Evolutionary conservation across 2,113 vertebrate species (phyloP).

Genomic region (Grammatotria lemairii): DNA sequence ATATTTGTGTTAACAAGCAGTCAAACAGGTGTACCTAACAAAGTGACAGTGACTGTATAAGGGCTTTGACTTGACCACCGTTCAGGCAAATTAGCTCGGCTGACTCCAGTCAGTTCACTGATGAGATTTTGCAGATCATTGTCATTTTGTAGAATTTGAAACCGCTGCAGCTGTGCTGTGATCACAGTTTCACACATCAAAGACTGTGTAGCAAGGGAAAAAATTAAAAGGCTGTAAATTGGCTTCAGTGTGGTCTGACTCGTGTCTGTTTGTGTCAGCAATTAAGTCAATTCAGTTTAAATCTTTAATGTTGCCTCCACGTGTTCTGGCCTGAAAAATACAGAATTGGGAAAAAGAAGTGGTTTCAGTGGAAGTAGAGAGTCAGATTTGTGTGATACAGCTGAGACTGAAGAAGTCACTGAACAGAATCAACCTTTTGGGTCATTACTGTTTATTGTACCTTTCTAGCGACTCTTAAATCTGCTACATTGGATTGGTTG

Average conservation of each 20-base stretch:
- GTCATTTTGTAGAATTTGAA: not conserved
- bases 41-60: not conserved
- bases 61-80: not conserved
- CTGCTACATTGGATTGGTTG: not conserved
- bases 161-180: not conserved
- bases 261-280: not conserved
- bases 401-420: not conserved
- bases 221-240: not conserved
- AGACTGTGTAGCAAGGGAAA: not conserved
- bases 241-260: not conserved
- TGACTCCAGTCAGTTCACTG: not conserved
- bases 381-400: not conserved
- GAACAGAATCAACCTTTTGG: not conserved
- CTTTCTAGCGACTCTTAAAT: not conserved
- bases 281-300: not conserved
- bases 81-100: not conserved
- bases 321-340: not conserved
- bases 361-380: not conserved
- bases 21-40: not conserved
- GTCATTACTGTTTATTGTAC: not conserved
- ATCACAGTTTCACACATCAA: not conserved
- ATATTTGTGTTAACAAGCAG: not conserved
- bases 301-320: not conserved
- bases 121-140: not conserved
- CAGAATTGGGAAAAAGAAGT: not conserved